phyloP scores from a whole-genome alignment of 2,797 vertebrate genomes.

The Tapera naevia region DNA sequence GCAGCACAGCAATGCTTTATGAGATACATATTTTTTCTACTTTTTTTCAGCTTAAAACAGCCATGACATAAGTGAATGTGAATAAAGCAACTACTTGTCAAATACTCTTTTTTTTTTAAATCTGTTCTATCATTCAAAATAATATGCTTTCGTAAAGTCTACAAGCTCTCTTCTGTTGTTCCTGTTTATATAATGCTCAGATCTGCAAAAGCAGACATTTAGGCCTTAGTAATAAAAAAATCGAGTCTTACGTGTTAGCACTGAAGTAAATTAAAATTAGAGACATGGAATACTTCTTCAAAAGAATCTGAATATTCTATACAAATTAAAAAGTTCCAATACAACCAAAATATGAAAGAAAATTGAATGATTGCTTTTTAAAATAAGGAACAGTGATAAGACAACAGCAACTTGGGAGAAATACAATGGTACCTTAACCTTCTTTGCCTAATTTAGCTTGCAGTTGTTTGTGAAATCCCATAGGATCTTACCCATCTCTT shows the following conservation, averaged over 20 bases:
- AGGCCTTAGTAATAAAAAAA: not conserved
- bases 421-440: not conserved
- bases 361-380: rapidly evolving
- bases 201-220: not conserved
- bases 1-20: constrained; percentile 15
- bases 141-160: not conserved
- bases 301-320: not conserved
- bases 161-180: not conserved
- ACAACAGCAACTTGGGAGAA: not conserved
- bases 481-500: not conserved
- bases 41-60: not conserved
- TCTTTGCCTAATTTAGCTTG: not conserved
- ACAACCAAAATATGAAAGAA: not conserved
- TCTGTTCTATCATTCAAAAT: not conserved
- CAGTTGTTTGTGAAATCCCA: not conserved
- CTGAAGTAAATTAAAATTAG: not conserved
- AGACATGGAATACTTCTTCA: not conserved
- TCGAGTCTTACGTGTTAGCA: not conserved
- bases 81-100: not conserved
- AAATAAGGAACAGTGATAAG: not conserved
- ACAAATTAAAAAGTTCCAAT: not conserved
- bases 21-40: not conserved
- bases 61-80: not conserved
- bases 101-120: not conserved
- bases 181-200: not conserved